Conservation (phyloP, 2,888 invertebrate species). For the Macrosoma leucophasiata region DNA sequence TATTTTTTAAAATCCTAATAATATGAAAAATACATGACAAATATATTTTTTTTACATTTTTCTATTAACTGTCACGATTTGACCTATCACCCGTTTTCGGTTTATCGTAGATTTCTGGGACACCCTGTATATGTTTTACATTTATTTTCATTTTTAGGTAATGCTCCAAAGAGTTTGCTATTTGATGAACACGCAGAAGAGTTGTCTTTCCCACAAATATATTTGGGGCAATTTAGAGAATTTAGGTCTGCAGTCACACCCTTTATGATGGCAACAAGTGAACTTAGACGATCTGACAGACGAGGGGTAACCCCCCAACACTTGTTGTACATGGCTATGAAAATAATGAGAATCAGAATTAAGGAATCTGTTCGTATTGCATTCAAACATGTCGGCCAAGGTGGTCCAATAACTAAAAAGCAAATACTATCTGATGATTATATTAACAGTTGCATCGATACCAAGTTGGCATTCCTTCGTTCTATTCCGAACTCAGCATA, state of each 20-base stretch:
- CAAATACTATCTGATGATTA: slow-evolving; percentile 5
- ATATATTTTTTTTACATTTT: no score
- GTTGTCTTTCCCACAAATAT: slow-evolving; percentile 27
- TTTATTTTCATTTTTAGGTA: slow-evolving; percentile 3
- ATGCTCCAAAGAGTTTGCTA: slow-evolving; percentile 8
- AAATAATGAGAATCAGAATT: slow-evolving; percentile 20
- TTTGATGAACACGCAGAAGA: slow-evolving; percentile 16
- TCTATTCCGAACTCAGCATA: slow-evolving; percentile 33
- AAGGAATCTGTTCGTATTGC: neutral
- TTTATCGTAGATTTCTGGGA: no score
- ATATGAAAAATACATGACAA: no score
- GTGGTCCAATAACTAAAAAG: neutral
- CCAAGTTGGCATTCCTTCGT: slow-evolving; percentile 31
- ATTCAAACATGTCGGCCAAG: slow-evolving; percentile 7
- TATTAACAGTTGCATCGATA: slow-evolving; percentile 16
- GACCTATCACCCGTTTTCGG: no score
- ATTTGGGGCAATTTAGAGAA: slow-evolving; percentile 30
- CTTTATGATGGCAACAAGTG: slow-evolving; percentile 34
- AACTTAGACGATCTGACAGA: slow-evolving; percentile 33
- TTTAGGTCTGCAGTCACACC: slow-evolving; percentile 28
- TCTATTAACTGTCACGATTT: no score
- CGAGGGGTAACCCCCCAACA: slow-evolving; percentile 35
- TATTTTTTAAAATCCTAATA: no score
- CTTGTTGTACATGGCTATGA: slow-evolving; percentile 29
- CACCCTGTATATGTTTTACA: no score